Conservation (phyloP, 2,888 invertebrate genomes). For the Eledona agricola region DNA sequence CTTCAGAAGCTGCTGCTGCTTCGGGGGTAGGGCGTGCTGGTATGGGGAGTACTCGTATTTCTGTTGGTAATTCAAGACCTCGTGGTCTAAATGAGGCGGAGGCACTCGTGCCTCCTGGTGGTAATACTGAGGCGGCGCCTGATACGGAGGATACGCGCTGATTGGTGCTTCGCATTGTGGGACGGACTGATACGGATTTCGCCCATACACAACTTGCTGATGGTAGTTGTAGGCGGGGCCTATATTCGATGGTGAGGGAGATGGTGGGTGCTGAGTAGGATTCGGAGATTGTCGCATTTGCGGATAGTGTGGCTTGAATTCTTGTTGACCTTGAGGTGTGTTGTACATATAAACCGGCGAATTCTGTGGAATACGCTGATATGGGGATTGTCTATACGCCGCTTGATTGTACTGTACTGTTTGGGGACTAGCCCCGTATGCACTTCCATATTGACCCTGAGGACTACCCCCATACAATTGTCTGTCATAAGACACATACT, state of each 20-base stretch:
- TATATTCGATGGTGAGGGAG: slow-evolving; percentile 52
- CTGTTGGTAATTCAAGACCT: slow-evolving; percentile 47
- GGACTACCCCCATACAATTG: slow-evolving; percentile 43
- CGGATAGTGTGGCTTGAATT: too few species aligned
- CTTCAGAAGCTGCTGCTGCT: slow-evolving; percentile 70
- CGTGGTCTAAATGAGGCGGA: slow-evolving; percentile 48
- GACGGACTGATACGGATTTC: slow-evolving; percentile 9
- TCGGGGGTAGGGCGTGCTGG: slow-evolving; percentile 70
- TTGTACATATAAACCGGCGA: slow-evolving; percentile 40
- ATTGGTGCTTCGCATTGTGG: slow-evolving; percentile 1
- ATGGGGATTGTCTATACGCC: slow-evolving; percentile 54
- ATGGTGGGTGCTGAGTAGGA: slow-evolving; percentile 52
- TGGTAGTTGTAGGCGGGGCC: slow-evolving; percentile 49
- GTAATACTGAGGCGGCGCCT: slow-evolving; percentile 25
- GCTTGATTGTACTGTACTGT: too few species aligned
- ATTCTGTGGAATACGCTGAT: slow-evolving; percentile 51
- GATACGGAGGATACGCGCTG: slow-evolving; percentile 46
- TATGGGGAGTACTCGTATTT: slow-evolving; percentile 67
- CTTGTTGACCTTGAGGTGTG: too few species aligned
- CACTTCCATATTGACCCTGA: too few species aligned
- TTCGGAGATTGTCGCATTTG: slow-evolving; percentile 45
- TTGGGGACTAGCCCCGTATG: slow-evolving; percentile 38
- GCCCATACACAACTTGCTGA: slow-evolving; percentile 41
- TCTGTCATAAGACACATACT: slow-evolving; percentile 12
- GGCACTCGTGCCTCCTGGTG: slow-evolving; percentile 46